These are phyloP conservation scores for Mantis religiosa DNA, from an alignment of 2,888 invertebrate species.

Conservation along the genomic window DNA sequence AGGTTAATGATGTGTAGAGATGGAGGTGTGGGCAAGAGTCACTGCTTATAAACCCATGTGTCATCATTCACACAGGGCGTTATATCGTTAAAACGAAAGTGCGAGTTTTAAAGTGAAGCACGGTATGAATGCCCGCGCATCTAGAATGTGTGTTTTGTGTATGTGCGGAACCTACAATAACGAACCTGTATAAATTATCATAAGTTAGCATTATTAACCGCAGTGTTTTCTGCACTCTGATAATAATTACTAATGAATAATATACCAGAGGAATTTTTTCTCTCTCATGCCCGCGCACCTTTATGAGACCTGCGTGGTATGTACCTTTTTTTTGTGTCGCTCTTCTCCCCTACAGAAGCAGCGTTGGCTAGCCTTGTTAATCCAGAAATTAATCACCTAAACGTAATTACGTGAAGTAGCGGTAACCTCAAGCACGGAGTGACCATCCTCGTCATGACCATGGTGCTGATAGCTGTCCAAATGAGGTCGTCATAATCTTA, in stretches of 20 bases:
- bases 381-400: constrained; percentile 12
- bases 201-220: constrained; percentile 12
- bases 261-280: constrained; percentile 3
- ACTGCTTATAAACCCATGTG: not conserved
- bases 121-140: too few species aligned
- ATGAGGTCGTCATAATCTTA: not conserved
- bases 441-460: not conserved
- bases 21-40: not conserved
- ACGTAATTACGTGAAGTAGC: constrained; percentile 11
- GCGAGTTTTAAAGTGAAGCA: not conserved
- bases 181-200: constrained; percentile 12
- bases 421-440: not conserved
- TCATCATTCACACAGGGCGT: not conserved
- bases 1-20: not conserved
- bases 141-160: not conserved
- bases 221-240: constrained; percentile 5
- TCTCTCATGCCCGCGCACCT: not conserved
- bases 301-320: not conserved
- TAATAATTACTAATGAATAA: constrained; percentile 15
- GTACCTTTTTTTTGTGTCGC: not conserved
- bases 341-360: not conserved
- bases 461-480: not conserved
- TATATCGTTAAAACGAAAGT: not conserved
- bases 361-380: constrained; percentile 9
- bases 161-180: not conserved